Conservation (phyloP, 2,888 invertebrate species). For the Caprella mutica region DNA sequence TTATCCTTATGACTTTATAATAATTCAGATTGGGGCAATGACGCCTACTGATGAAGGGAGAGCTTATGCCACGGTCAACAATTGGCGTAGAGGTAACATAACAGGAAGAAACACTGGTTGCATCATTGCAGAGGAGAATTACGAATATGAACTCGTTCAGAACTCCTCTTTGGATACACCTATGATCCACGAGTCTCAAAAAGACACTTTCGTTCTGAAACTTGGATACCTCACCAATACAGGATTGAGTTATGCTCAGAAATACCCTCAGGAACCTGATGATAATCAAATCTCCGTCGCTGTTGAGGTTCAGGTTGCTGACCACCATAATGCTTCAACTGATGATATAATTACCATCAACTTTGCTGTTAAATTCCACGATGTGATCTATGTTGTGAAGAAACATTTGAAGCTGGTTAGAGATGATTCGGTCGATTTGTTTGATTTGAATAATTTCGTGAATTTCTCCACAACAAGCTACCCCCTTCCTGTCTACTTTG, state of each 20-base stretch:
- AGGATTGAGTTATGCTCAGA: slow-evolving; percentile 12
- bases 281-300: slow-evolving; percentile 16
- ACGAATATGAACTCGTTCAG: slow-evolving; percentile 14
- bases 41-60: slow-evolving; percentile 15
- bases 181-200: slow-evolving; percentile 25
- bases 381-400: slow-evolving; percentile 12
- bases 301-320: slow-evolving; percentile 18
- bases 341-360: slow-evolving; percentile 1
- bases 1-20: no score
- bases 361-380: slow-evolving; percentile 19
- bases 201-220: slow-evolving; percentile 13
- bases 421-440: background rate
- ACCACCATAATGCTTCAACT: slow-evolving; percentile 13
- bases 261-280: background rate
- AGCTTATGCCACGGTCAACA: slow-evolving; percentile 27
- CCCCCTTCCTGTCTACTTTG: background rate
- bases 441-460: background rate
- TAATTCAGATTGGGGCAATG: slow-evolving; percentile 20
- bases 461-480: slow-evolving; percentile 6
- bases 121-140: slow-evolving; percentile 1
- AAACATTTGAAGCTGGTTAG: slow-evolving; percentile 5
- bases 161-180: slow-evolving; percentile 18
- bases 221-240: slow-evolving; percentile 22
- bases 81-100: slow-evolving; percentile 13
- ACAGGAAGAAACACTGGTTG: slow-evolving; percentile 25